Conservation (phyloP, 2,113 vertebrate species). For the Phocoena sinus region DNA sequence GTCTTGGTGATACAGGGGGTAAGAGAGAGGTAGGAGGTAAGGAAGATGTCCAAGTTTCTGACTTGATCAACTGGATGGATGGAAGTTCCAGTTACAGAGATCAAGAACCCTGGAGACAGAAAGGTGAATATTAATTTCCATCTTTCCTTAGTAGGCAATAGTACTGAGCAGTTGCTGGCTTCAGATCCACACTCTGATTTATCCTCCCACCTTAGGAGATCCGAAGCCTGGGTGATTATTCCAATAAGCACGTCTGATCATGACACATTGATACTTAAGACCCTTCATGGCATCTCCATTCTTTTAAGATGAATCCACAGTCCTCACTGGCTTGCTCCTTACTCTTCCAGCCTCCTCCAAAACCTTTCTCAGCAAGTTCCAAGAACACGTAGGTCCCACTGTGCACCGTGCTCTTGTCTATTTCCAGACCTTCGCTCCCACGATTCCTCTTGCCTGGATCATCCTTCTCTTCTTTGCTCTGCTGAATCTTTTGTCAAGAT, state of each 20-base stretch:
- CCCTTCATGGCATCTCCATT: neutral
- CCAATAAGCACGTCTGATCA: fast-evolving
- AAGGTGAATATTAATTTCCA: no score
- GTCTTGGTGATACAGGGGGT: neutral
- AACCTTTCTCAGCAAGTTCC: neutral
- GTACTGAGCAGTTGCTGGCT: no score
- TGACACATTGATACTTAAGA: no score
- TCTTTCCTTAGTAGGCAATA: neutral
- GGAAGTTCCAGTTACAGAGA: neutral
- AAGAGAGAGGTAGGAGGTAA: neutral
- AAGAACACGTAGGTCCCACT: fast-evolving
- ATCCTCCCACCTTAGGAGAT: neutral
- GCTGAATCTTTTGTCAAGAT: neutral
- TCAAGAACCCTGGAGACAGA: neutral
- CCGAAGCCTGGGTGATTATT: neutral
- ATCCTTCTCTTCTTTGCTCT: neutral
- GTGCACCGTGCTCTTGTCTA: fast-evolving
- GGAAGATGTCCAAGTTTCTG: neutral
- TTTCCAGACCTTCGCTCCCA: neutral
- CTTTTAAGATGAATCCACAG: neutral
- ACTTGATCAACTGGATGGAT: neutral
- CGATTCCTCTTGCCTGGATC: neutral
- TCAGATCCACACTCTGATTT: neutral
- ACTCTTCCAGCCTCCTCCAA: neutral
- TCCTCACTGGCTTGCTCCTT: neutral